phyloP scores from a whole-genome alignment of 2,797 vertebrate species.

The Nasua narica region DNA sequence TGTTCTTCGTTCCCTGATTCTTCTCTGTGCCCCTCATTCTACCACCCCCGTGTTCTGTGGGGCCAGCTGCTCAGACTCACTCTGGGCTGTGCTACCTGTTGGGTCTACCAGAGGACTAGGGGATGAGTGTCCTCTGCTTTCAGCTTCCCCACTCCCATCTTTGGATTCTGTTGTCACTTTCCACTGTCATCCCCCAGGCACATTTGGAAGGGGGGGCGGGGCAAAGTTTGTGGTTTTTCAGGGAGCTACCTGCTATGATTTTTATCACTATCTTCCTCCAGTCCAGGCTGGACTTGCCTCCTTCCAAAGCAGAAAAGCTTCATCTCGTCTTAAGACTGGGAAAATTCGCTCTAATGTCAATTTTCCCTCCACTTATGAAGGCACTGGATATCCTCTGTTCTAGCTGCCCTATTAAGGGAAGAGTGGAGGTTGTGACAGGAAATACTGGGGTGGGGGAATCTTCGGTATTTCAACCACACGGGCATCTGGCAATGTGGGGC shows the following conservation, averaged over 20 bases:
- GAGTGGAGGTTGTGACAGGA: neutral
- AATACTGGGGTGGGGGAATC: neutral
- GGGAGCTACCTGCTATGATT: neutral
- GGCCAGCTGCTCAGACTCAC: neutral
- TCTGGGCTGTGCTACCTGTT: neutral
- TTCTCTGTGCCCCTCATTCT: neutral
- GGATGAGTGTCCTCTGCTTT: neutral
- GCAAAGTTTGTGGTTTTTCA: neutral
- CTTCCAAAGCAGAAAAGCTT: neutral
- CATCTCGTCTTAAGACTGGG: neutral
- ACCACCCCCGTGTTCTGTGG: neutral
- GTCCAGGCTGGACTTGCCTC: neutral
- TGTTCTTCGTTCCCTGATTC: neutral
- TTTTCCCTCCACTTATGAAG: neutral
- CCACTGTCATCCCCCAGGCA: neutral
- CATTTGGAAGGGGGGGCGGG: neutral
- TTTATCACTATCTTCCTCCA: neutral
- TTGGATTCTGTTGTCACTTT: neutral
- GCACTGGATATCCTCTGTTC: neutral
- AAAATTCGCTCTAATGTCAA: neutral
- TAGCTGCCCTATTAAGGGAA: neutral
- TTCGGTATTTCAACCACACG: neutral
- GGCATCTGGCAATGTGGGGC: neutral
- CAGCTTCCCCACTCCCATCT: neutral
- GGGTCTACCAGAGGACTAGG: neutral